Evolutionary conservation across 2,797 vertebrate species (phyloP).

Genomic region (Cryptoprocta ferox): DNA sequence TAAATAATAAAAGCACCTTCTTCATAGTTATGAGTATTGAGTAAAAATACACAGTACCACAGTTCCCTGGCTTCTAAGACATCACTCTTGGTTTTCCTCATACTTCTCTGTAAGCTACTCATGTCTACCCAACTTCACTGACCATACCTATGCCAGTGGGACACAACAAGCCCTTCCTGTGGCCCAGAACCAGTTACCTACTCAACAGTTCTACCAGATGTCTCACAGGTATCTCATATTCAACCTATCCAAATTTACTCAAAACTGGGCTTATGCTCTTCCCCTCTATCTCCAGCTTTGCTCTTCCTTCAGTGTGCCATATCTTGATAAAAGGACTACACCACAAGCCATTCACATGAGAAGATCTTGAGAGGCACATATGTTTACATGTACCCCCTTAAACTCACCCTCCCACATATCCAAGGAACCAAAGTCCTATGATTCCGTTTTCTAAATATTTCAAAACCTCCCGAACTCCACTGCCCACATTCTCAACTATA

Average conservation of each 20-base stretch:
- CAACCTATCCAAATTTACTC: not conserved
- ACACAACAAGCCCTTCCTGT: not conserved
- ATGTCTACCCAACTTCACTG: not conserved
- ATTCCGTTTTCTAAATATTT: conserved; percentile 27
- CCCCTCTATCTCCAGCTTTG: not conserved
- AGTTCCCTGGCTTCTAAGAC: not conserved
- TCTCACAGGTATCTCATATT: not conserved
- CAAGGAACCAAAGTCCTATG: not conserved
- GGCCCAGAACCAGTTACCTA: not conserved
- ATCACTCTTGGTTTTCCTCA: not conserved
- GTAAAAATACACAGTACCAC: not conserved
- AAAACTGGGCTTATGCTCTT: not conserved
- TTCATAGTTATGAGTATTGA: not conserved
- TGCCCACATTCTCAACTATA: not conserved
- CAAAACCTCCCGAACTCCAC: not conserved
- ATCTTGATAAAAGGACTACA: not conserved
- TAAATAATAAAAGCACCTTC: conserved; percentile 1
- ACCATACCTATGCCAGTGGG: not conserved
- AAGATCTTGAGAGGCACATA: not conserved
- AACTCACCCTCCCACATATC: not conserved
- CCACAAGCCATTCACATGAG: not conserved
- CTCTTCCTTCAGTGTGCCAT: conserved; percentile 12
- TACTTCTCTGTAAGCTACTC: not conserved
- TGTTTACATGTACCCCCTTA: not conserved
- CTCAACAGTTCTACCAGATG: not conserved